Evolutionary conservation across 2,888 invertebrate genomes (phyloP).

Genomic region (Acronicta alni): DNA sequence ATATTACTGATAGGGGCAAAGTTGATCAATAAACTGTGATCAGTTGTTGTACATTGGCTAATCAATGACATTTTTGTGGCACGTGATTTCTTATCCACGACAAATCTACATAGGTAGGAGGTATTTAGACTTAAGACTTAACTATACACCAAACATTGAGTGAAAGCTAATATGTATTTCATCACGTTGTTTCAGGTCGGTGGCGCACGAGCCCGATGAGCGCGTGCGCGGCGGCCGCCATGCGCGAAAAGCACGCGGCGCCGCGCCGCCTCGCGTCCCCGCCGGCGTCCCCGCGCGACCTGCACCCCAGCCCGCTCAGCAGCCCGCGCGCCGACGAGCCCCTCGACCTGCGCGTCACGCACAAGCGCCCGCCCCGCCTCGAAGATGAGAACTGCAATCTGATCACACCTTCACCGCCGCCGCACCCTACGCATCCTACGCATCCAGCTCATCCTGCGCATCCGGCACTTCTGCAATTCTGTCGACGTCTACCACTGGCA

Average conservation of each 20-base stretch:
- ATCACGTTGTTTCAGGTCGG: constrained; percentile 81
- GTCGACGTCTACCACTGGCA: constrained; percentile 82
- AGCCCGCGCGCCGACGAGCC: constrained; percentile 92
- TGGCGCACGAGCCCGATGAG: constrained; percentile 91
- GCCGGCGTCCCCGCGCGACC: constrained; percentile 81
- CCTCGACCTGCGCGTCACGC: constrained; percentile 95
- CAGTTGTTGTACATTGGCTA: constrained; percentile 37
- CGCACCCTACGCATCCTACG: constrained; percentile 84
- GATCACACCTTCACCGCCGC: constrained; percentile 90
- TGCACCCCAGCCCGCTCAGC: constrained; percentile 87
- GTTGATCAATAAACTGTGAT: constrained; percentile 60
- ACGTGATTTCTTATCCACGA: not conserved
- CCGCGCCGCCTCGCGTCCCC: constrained; percentile 94
- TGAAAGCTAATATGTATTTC: constrained; percentile 34
- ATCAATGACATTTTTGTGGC: constrained; percentile 21
- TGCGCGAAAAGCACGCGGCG: constrained; percentile 97
- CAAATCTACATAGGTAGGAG: too few species aligned
- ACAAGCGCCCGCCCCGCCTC: constrained; percentile 92
- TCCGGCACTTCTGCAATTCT: constrained; percentile 84
- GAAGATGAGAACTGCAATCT: constrained; percentile 97
- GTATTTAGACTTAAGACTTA: not conserved
- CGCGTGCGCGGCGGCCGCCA: constrained; percentile 92
- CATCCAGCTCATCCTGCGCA: constrained; percentile 91
- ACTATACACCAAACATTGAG: constrained; percentile 4
- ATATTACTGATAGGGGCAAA: constrained; percentile 62